Evolutionary conservation across 2,888 invertebrate genomes (phyloP).

Genomic region (Drosophila gaucha): DNA sequence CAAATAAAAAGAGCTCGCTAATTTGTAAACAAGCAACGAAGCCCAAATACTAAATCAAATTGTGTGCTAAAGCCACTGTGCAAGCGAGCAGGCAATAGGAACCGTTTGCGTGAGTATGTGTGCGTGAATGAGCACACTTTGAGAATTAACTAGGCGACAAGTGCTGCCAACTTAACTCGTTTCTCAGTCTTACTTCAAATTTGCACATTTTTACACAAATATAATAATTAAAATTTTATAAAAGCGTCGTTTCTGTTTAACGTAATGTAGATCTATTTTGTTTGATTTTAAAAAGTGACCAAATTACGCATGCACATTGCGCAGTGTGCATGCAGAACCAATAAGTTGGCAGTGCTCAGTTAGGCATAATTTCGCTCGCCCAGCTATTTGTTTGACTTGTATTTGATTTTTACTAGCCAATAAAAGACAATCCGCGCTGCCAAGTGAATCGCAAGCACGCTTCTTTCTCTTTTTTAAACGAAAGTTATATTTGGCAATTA

Average conservation of each 20-base stretch:
- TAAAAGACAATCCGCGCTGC: slow-evolving; percentile 13
- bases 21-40: slow-evolving; percentile 20
- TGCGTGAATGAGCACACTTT: slow-evolving; percentile 37
- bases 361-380: slow-evolving; percentile 47
- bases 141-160: slow-evolving; percentile 35
- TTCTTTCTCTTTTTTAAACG: slow-evolving; percentile 5
- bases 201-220: slow-evolving; percentile 25
- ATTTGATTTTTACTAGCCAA: slow-evolving; percentile 27
- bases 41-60: slow-evolving; percentile 35
- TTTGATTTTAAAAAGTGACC: background rate
- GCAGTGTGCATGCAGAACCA: slow-evolving; percentile 9
- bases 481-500: slow-evolving; percentile 3
- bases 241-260: background rate
- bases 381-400: slow-evolving; percentile 50
- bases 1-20: background rate
- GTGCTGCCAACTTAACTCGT: slow-evolving; percentile 46
- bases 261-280: background rate
- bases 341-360: slow-evolving; percentile 48
- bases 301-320: background rate
- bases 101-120: background rate
- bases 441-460: slow-evolving; percentile 12
- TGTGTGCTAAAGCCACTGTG: slow-evolving; percentile 27
- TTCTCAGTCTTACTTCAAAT: slow-evolving; percentile 13
- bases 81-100: slow-evolving; percentile 41
- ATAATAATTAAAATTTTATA: background rate